Evolutionary conservation across 1,140 invertebrate genomes (phyloP).

Genomic region (Homarus americanus): DNA sequence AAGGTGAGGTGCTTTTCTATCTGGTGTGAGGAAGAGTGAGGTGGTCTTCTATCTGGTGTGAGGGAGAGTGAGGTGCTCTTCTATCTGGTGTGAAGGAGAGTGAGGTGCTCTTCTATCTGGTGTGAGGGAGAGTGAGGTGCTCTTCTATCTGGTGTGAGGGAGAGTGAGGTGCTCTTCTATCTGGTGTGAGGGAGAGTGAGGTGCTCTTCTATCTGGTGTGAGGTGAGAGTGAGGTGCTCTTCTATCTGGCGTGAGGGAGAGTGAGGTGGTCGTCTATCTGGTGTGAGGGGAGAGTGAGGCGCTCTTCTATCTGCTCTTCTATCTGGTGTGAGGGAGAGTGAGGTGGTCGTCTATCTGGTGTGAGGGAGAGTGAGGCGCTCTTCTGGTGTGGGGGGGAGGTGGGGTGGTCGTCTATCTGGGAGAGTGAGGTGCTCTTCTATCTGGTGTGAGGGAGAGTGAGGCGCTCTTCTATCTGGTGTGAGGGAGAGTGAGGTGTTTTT

Average conservation of each 20-base stretch:
- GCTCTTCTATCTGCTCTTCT: no score
- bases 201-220: background rate
- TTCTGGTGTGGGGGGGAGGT: no score
- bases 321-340: no score
- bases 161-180: constrained; percentile 17
- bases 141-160: background rate
- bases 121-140: no score
- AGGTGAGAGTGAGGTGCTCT: no score
- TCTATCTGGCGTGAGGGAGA: no score
- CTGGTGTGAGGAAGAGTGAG: constrained; percentile 1
- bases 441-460: background rate
- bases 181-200: constrained; percentile 28
- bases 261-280: no score
- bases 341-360: no score
- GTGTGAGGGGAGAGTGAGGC: no score
- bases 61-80: background rate
- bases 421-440: constrained; percentile 67
- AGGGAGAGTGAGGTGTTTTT: background rate
- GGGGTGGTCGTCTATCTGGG: no score
- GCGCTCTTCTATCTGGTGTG: background rate
- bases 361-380: no score
- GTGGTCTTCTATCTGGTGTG: background rate
- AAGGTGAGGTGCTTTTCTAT: constrained; percentile 67
- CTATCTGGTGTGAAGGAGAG: background rate
- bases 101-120: no score